phyloP scores from a whole-genome alignment of 2,888 invertebrate genomes.

The Zaprionus bogoriensis region DNA sequence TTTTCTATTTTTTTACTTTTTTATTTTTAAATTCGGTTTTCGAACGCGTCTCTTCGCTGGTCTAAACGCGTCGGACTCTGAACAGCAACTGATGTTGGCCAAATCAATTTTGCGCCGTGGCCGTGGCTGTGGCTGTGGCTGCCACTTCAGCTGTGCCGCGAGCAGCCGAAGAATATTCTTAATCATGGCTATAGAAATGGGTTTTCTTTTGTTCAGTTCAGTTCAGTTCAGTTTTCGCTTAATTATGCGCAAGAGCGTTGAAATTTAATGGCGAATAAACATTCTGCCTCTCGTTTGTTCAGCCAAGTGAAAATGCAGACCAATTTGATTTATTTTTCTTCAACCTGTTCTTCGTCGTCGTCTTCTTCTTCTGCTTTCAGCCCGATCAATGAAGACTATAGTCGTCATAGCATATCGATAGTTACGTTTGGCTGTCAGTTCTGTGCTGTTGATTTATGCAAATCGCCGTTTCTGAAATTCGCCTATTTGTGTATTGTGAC shows the following conservation, averaged over 20 bases:
- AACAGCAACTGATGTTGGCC: constrained; percentile 74
- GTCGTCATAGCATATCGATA: neutral
- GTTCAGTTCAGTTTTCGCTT: constrained; percentile 48
- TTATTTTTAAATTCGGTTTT: constrained; percentile 9
- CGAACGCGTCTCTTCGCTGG: constrained; percentile 32
- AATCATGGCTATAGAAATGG: constrained; percentile 67
- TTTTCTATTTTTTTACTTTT: constrained; percentile 15
- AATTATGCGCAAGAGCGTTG: constrained; percentile 75
- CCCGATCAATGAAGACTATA: neutral
- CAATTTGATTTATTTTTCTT: constrained; percentile 40
- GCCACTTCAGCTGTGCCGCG: neutral
- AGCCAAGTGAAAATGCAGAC: constrained; percentile 66
- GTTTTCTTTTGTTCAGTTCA: constrained; percentile 53
- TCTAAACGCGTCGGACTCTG: constrained; percentile 70
- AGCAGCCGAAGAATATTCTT: constrained; percentile 53
- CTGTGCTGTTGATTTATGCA: constrained; percentile 1
- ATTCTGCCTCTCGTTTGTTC: constrained; percentile 31
- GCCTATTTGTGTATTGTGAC: constrained; percentile 38
- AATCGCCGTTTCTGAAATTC: constrained; percentile 5
- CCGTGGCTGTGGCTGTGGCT: constrained; percentile 7
- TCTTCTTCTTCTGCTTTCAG: neutral
- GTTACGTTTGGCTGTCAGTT: neutral
- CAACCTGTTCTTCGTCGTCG: neutral
- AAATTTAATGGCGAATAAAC: constrained; percentile 71
- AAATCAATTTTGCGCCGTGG: constrained; percentile 58